Conservation (phyloP, 2,113 vertebrate genomes). For the Spermophilus dauricus region DNA sequence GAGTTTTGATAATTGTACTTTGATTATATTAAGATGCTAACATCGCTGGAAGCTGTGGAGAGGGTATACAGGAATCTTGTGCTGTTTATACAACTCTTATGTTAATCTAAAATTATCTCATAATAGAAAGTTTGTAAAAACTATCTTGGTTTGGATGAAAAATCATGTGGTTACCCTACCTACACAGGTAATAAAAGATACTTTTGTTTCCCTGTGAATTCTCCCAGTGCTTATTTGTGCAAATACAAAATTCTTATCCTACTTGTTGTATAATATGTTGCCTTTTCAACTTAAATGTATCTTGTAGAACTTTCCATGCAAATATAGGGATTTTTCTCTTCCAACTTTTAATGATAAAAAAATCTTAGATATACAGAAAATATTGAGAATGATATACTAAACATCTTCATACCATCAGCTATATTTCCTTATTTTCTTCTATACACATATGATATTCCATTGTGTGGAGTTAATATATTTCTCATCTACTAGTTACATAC, state of each 20-base stretch:
- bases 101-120: neutral
- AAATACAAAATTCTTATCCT: neutral
- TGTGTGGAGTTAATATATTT: neutral
- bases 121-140: conserved; percentile 1
- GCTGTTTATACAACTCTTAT: neutral
- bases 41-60: neutral
- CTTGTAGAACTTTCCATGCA: neutral
- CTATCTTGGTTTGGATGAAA: neutral
- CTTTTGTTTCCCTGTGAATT: neutral
- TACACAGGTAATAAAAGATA: neutral
- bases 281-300: neutral
- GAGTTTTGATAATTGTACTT: neutral
- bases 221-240: neutral
- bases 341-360: neutral
- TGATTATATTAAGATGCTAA: neutral
- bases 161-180: neutral
- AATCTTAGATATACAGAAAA: neutral
- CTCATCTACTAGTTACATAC: neutral
- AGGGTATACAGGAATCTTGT: neutral
- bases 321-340: neutral
- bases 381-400: neutral
- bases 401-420: neutral
- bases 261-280: neutral
- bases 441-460: neutral
- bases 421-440: neutral